Evolutionary conservation across 2,797 vertebrate genomes (phyloP).

Genomic region (Sparidentex hasta): DNA sequence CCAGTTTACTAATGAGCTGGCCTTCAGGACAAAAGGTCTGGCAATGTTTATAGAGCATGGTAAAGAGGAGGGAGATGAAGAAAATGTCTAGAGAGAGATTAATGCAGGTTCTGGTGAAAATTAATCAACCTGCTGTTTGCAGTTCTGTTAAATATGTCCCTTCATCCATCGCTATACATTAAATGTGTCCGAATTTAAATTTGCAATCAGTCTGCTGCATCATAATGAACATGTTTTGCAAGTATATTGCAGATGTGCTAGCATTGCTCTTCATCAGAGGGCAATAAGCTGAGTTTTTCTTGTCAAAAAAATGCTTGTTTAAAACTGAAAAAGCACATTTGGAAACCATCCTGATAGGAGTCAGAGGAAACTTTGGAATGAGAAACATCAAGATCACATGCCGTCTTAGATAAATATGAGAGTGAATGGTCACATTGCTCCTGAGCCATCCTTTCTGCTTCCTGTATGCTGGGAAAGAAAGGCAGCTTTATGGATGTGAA

Average conservation of each 20-base stretch:
- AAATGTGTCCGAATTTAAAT: constrained; percentile 22
- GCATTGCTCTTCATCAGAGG: constrained; percentile 6
- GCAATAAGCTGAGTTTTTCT: constrained; percentile 16
- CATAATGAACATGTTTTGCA: neutral
- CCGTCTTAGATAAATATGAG: constrained; percentile 78
- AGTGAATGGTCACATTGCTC: constrained; percentile 77
- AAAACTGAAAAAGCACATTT: constrained; percentile 50
- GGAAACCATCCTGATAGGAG: constrained; percentile 55
- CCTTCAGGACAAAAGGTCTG: constrained; percentile 56
- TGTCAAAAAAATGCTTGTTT: neutral
- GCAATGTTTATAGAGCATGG: constrained; percentile 50
- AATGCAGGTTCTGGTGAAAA: constrained; percentile 39
- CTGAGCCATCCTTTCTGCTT: constrained; percentile 64
- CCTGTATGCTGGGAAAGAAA: constrained; percentile 72
- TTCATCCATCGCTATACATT: constrained; percentile 29
- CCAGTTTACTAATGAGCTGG: constrained; percentile 72
- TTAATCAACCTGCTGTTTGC: constrained; percentile 38
- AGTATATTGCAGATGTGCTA: neutral
- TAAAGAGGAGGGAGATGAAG: constrained; percentile 42
- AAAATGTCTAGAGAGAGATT: constrained; percentile 38
- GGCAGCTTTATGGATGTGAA: constrained; percentile 81
- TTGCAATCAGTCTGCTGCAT: constrained; percentile 1
- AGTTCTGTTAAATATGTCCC: constrained; percentile 18
- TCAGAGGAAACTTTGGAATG: constrained; percentile 61
- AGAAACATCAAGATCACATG: constrained; percentile 70